phyloP scores from a whole-genome alignment of 2,113 vertebrate species.

The Lophotis ruficrista region DNA sequence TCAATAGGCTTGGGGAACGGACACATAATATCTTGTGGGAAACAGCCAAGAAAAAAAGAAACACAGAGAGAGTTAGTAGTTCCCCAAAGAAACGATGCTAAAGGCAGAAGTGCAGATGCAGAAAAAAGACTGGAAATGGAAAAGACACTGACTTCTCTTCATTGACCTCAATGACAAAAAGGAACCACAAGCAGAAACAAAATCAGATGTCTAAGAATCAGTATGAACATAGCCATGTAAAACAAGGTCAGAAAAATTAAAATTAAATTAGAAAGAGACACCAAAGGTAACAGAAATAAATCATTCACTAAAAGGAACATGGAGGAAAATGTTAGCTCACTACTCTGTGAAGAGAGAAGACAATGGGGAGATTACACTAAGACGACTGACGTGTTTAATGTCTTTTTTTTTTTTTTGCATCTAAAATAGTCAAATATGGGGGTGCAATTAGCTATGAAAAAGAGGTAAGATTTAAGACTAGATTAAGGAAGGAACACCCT shows the following conservation, averaged over 20 bases:
- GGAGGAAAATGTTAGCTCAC: background rate
- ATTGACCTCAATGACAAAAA: background rate
- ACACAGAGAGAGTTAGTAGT: background rate
- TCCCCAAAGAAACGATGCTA: background rate
- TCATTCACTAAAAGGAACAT: background rate
- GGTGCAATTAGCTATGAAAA: background rate
- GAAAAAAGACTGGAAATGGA: background rate
- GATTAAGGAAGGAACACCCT: background rate
- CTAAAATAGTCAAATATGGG: background rate
- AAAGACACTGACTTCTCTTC: background rate
- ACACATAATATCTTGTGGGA: background rate
- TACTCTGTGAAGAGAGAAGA: background rate
- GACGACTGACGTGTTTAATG: background rate
- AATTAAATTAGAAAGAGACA: background rate
- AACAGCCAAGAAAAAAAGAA: background rate
- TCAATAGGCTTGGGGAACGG: background rate
- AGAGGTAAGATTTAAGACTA: background rate
- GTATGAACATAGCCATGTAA: background rate
- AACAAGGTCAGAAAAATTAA: background rate
- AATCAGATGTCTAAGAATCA: slow-evolving; percentile 2
- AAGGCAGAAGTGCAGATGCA: background rate
- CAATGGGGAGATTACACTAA: background rate
- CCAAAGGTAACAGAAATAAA: slow-evolving; percentile 9
- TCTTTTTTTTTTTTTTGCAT: background rate
- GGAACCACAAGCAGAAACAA: background rate